Evolutionary conservation across 2,113 vertebrate genomes (phyloP).

Genomic region (Rhipidura dahli): DNA sequence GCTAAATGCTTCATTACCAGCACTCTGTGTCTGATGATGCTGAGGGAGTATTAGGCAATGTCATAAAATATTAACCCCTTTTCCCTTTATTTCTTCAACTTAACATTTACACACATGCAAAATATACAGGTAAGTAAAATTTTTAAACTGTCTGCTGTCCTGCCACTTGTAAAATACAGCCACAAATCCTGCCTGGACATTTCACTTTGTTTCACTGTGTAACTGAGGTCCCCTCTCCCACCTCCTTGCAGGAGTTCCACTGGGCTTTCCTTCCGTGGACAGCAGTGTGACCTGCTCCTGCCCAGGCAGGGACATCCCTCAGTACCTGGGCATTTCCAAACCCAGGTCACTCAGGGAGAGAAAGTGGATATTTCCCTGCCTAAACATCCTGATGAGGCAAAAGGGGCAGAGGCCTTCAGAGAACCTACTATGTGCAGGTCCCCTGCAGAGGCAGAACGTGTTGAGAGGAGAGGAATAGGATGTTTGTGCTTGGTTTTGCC

Average conservation of each 20-base stretch:
- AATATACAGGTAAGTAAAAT: background rate
- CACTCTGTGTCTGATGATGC: background rate
- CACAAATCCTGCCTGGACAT: background rate
- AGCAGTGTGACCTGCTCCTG: background rate
- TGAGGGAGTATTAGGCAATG: background rate
- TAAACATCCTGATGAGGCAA: background rate
- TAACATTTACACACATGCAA: background rate
- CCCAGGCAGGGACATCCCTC: background rate
- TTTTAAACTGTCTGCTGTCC: background rate
- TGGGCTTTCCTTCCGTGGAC: background rate
- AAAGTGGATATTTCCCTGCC: background rate
- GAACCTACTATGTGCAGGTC: accelerated
- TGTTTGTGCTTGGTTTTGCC: background rate
- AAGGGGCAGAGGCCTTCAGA: background rate
- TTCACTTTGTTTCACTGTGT: accelerated
- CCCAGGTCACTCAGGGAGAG: background rate
- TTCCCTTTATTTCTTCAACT: background rate
- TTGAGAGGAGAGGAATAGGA: background rate
- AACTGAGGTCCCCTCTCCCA: background rate
- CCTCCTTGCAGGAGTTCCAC: background rate
- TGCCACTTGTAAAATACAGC: background rate
- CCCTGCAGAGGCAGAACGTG: background rate
- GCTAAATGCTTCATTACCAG: background rate
- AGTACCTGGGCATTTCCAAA: background rate
- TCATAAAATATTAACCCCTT: background rate